phyloP scores from a whole-genome alignment of 2,888 invertebrate species.

The Drosophila mimica region DNA sequence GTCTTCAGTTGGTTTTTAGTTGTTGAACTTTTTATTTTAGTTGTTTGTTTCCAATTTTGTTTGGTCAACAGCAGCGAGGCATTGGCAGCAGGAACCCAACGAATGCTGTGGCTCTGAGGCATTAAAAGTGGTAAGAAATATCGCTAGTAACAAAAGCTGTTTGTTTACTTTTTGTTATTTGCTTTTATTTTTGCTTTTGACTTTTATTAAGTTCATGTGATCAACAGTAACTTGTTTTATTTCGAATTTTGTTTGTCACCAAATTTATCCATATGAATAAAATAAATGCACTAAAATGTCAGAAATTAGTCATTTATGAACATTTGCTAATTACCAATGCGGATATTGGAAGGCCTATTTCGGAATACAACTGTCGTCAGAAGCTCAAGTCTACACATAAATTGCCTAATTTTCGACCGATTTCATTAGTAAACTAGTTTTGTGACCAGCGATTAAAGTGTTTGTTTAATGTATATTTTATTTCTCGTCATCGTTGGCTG shows the following conservation, averaged over 20 bases:
- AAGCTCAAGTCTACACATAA: conserved; percentile 5
- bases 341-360: conserved; percentile 47
- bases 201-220: conserved; percentile 67
- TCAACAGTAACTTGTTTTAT: conserved; percentile 44
- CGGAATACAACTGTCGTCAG: conserved; percentile 17
- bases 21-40: conserved; percentile 11
- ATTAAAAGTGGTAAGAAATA: conserved; percentile 15
- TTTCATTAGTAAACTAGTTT: conserved; percentile 22
- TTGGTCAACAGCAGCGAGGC: conserved; percentile 30
- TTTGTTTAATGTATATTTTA: conserved; percentile 13
- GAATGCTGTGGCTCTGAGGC: conserved; percentile 16
- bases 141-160: conserved; percentile 56
- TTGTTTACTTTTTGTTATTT: conserved; percentile 57
- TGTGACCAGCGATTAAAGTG: conserved; percentile 19
- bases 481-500: conserved; percentile 8
- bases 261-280: conserved; percentile 44
- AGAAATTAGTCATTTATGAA: conserved; percentile 33
- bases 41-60: conserved; percentile 8
- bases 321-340: conserved; percentile 68
- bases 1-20: conserved; percentile 38
- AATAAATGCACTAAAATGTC: conserved; percentile 59
- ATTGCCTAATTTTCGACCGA: conserved; percentile 29
- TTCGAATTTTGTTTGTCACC: conserved; percentile 20
- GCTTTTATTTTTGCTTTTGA: conserved; percentile 35
- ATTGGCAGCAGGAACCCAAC: conserved; percentile 59